Base-by-base conservation (phyloP, 2,113 vertebrate genomes). In the Corydoras sp. region DNA sequence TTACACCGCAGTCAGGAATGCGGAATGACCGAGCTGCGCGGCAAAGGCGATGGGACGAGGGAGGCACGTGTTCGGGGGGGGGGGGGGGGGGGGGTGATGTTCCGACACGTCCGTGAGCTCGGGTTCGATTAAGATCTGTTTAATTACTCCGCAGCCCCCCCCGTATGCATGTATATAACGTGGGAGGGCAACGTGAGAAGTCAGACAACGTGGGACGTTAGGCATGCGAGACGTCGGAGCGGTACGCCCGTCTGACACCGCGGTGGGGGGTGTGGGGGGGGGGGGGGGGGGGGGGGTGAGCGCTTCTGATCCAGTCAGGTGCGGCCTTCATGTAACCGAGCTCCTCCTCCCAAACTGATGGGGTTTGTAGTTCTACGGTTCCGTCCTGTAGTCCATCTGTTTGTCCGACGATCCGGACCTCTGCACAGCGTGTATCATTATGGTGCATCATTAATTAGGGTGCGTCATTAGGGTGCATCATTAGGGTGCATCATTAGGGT, bases 1-100 rank as follows among this genome's bases (percentile, higher is more conserved):
- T 92, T 92, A 90, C 92, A 89, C 89, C 81, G 81, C 84, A 86
- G 87, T 88, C 89, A 90, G 91, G 89, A 90, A 92, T 93, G 88
- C 88, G 83, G 85, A 89, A 91, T 63, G 89, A 86, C 87, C 89
- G 89, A 92, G 88, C 87, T 86, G 76, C 88, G 90, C 83, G 86
- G 88, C 89, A 87, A 76, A 89, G 91, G 35, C 35, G 35, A 43
- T 43, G 35, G 35, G 35, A 43, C 35, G 35, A 43, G 35, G 35
- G 35, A 43, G 35, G 18, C 18, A 24, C 35, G 4, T 4, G 35
- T 43, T 43, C 2, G 35, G 35, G 35, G 35, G 35, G 35, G 32
- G 32, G 32, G 32, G 32, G 32, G 32, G 32, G 35, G 35, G 35
- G 35, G 4, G 4, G 77, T 68, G 81, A 84, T 81, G 80, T 68